phyloP scores from a whole-genome alignment of 2,888 invertebrate species.

The Euzetes globulus region DNA sequence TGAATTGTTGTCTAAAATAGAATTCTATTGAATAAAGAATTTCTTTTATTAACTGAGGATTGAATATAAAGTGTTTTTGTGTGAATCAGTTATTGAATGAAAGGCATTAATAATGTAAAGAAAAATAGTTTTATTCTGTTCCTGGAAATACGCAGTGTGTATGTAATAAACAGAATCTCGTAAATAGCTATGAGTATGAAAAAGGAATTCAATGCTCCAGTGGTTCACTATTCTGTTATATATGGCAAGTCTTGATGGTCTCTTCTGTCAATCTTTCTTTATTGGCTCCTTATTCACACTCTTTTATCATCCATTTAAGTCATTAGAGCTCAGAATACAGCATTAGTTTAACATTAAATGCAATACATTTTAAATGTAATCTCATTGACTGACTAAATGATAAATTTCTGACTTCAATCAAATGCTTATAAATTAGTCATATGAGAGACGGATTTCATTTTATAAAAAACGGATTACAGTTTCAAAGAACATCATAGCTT shows the following conservation, averaged over 20 bases:
- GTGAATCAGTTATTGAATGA: neutral
- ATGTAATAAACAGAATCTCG: neutral
- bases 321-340: neutral
- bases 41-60: no score
- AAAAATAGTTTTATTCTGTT: neutral
- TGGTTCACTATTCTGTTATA: neutral
- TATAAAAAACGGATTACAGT: slow-evolving; percentile 19
- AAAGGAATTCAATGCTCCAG: neutral
- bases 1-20: no score
- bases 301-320: slow-evolving; percentile 25
- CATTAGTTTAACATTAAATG: slow-evolving; percentile 4
- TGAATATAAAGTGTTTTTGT: neutral
- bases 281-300: slow-evolving; percentile 12
- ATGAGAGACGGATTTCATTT: neutral
- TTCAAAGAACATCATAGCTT: neutral
- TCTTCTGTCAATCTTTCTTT: slow-evolving; percentile 16
- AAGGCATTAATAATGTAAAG: neutral
- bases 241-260: slow-evolving; percentile 13
- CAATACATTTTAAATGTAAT: slow-evolving; percentile 14
- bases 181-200: neutral
- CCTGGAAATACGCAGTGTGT: neutral
- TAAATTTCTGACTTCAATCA: neutral
- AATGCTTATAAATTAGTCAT: slow-evolving; percentile 28
- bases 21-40: no score
- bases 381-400: slow-evolving; percentile 19